Base-by-base conservation (phyloP, 2,797 vertebrate genomes). In the Lutra lutra region DNA sequence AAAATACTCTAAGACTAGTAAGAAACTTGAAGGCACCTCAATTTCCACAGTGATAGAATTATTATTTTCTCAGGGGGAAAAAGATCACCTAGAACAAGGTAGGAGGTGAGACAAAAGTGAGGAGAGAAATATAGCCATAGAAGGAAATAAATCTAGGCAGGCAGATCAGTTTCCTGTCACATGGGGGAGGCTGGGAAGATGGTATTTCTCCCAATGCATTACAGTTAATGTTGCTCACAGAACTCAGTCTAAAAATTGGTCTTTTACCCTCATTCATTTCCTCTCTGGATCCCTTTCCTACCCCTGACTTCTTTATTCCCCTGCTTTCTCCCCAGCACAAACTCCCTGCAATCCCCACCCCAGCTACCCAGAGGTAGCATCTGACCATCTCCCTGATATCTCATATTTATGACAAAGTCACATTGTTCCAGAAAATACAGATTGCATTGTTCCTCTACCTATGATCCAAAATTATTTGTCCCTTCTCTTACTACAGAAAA, bases 1-100 rank as follows among this genome's bases (percentile, higher is more conserved):
- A 93, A 94, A 95, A 94, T 80, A 94, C 79, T 92, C 85, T 85
- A 89, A 35, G 51, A 73, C 72, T 48, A 70, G 84, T 40, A 96
- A 96, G 86, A 92, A 97, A 91, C 43, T 79, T 91, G 64, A 92
- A 97, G 92, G 35, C 58, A 86, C n/a, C 29, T 95, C 87, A 95
- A 46, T 96, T 93, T 97, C 79, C 68, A 94, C 70, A 35, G 60
- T 92, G 97, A 85, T 70, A 82, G 95, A 96, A 94, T 96, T 97
- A 89, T 73, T 94, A 92, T 94, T 94, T 89, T 78, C 54, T 90
- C 23, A 21, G 21, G 70, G 68, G 56, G 23, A 40, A 64, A 64
- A 89, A 83, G 48, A 91, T 96, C 46, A 21, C 85, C 54, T 56
- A 13, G 66, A 86, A 89, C 91, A 95, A 94, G 84, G 46, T 17